phyloP scores from a whole-genome alignment of 2,888 invertebrate genomes.

The Electrophaes corylata region DNA sequence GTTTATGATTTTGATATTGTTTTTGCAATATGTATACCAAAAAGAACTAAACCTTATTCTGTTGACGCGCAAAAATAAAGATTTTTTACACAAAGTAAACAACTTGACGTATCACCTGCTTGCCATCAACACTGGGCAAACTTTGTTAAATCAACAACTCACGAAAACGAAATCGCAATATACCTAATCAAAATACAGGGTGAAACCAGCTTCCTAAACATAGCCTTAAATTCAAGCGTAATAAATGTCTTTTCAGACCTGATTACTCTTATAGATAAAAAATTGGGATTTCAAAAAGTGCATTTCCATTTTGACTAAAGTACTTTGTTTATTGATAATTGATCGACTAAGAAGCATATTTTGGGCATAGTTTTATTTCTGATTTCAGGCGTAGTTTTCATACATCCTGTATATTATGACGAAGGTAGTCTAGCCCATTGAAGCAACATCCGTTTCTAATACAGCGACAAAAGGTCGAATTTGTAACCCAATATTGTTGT shows the following conservation, averaged over 20 bases:
- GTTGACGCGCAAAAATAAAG: slow-evolving; percentile 24
- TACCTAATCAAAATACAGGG: slow-evolving; percentile 16
- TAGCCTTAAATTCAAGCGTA: no score
- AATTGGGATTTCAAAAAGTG: no score
- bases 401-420: slow-evolving; percentile 7
- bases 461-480: slow-evolving; percentile 61
- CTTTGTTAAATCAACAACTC: slow-evolving; percentile 33
- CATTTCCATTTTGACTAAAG: no score
- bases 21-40: not conserved
- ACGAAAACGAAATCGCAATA: slow-evolving; percentile 23
- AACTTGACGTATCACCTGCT: slow-evolving; percentile 38
- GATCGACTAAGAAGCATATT: not conserved
- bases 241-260: no score
- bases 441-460: slow-evolving; percentile 54
- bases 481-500: slow-evolving; percentile 68
- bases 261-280: no score
- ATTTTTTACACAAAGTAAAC: slow-evolving; percentile 36
- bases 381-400: not conserved
- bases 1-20: not conserved
- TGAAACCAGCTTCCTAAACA: no score
- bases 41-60: slow-evolving; percentile 18
- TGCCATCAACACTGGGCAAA: slow-evolving; percentile 34
- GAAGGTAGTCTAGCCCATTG: slow-evolving; percentile 51
- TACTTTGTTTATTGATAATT: not conserved
- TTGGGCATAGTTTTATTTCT: not conserved